Evolutionary conservation across 1,140 invertebrate genomes (phyloP).

Genomic region (Pteromalus puparum): DNA sequence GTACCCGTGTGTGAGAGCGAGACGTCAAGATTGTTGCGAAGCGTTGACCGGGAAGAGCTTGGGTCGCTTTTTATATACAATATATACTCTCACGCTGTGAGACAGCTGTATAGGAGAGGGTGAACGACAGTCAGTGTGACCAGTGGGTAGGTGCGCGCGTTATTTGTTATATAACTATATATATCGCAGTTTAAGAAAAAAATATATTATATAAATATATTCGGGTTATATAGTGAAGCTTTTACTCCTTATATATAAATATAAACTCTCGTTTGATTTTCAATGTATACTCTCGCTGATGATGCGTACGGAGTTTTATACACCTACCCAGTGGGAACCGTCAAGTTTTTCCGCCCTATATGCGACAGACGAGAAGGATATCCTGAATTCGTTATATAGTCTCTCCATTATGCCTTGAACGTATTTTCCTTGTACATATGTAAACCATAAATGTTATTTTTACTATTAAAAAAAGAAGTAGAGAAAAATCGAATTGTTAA

Average conservation of each 20-base stretch:
- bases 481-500: slow-evolving; percentile 15
- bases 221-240: neutral
- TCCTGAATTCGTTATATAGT: neutral
- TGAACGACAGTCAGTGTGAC: neutral
- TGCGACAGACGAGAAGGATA: neutral
- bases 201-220: neutral
- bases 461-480: neutral
- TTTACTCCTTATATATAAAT: neutral
- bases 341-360: neutral
- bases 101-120: too few relatives aligned
- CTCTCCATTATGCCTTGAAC: neutral
- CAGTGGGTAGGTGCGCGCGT: neutral
- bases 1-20: neutral
- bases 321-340: neutral
- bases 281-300: neutral
- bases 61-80: slow-evolving; percentile 39
- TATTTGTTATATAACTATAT: neutral
- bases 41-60: neutral
- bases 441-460: slow-evolving; percentile 35
- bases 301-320: neutral
- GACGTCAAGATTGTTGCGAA: neutral
- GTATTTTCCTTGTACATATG: slow-evolving; percentile 42
- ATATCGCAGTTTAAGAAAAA: neutral
- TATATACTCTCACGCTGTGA: neutral
- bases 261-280: neutral